Evolutionary conservation across 1,140 invertebrate genomes (phyloP), one percentile per base, ranked within the genome.

Genomic region (Yoshiicerus persimilis): DNA sequence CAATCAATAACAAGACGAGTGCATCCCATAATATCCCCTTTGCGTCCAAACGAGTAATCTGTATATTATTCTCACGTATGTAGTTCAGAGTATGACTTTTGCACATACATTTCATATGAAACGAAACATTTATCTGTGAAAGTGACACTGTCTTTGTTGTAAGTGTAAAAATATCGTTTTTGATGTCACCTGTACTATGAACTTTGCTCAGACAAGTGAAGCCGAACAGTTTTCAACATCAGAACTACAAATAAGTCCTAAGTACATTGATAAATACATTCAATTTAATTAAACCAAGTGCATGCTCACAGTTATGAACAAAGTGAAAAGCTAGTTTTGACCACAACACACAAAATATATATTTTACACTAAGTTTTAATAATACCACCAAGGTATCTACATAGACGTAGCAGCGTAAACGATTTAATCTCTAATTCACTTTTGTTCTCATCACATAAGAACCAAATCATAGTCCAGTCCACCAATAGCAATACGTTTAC

Each of bases 161-260:
- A 77, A 16, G 32, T 32, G 62, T 38, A 87, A 30, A 64, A 36
- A 11, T 39, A 27, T 77, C 16, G 0, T 27, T 62, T 87, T 41
- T 47, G 56, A 36, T 83, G 80, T 87, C 87, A 87, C 87, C 87
- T 87, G 87, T 84, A 87, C 87, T 87, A 77, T 87, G 87, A 84
- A 80, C 87, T 87, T 87, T 87, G 87, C 39, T 38, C 36, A 41
- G 23, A 20, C 39, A 2, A 56, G 20, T n/a, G n/a, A 56, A 56
- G 16, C 16, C n/a, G 47, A 56, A n/a, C 47, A 56, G 47, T 16
- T n/a, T n/a, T n/a, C n/a, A n/a, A n/a, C n/a, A n/a, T n/a, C n/a
- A n/a, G n/a, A n/a, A n/a, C n/a, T n/a, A n/a, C n/a, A n/a, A n/a
- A n/a, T n/a, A n/a, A n/a, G n/a, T n/a, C n/a, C n/a, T n/a, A 0